Conservation (phyloP, 2,113 vertebrate species). For the Dasypus novemcinctus region DNA sequence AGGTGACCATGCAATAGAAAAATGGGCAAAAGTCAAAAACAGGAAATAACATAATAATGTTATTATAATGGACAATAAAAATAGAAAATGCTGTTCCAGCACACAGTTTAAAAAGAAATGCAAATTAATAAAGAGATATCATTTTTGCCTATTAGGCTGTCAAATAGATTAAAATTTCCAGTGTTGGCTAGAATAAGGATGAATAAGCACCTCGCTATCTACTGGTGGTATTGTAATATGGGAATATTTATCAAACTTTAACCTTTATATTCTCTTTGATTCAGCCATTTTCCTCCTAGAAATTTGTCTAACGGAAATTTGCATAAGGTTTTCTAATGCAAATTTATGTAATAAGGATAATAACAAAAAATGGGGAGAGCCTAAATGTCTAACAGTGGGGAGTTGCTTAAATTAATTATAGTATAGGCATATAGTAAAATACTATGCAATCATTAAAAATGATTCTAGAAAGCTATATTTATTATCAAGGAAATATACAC, state of each 20-base stretch:
- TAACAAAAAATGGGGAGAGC: background rate
- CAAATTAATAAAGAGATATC: background rate
- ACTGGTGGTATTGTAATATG: background rate
- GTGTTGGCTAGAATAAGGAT: background rate
- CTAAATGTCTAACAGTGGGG: background rate
- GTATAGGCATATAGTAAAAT: background rate
- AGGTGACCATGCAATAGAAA: background rate
- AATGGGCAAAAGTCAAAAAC: background rate
- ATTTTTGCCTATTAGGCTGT: background rate
- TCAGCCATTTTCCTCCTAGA: background rate
- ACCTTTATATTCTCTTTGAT: background rate
- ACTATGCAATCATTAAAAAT: background rate
- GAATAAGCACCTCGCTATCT: background rate
- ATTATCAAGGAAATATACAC: background rate
- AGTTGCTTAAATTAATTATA: background rate
- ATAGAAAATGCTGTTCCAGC: background rate
- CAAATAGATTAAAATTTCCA: slow-evolving; percentile 3
- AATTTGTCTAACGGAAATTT: background rate
- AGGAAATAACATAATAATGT: background rate
- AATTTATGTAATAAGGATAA: too few relatives aligned
- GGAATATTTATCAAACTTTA: background rate
- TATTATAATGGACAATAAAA: background rate
- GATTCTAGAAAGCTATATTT: background rate
- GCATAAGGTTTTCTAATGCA: background rate
- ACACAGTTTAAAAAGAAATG: background rate